Base-by-base conservation (phyloP, 2,797 vertebrate genomes). In the Paratrypauchen microcephalus region DNA sequence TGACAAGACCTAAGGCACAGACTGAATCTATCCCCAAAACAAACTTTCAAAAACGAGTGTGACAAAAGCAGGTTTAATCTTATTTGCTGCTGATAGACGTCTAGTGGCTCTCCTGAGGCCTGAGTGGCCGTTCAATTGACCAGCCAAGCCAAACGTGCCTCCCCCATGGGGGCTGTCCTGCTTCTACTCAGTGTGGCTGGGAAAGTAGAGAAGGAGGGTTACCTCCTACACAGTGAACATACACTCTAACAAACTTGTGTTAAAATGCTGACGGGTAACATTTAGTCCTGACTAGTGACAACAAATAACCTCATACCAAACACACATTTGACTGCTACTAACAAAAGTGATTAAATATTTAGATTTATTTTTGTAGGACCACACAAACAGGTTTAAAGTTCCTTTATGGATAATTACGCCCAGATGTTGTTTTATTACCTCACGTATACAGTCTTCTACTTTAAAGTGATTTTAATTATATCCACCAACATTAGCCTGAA, bases 131-230 rank as follows among this genome's bases (percentile, higher is more conserved):
- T 77, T 82, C 76, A 57, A 32, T 64, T 45, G 77, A 70, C 78
- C 39, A 71, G 64, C 75, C 70, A 83, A 85, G 83, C 82, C 83
- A 79, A 85, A 84, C 57, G 65, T 30, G 73, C 70, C 76, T 65
- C 78, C 82, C 41, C 89, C 83, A 77, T 59, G 80, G 80, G 88
- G 85, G 78, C 75, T 78, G 81, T 82, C 84, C 87, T 69, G 89
- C 81, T 90, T 89, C 83, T 74, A 79, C 81, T 84, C 81, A 79
- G 77, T 82, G 76, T 78, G 73, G 52, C 73, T 65, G 71, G 69
- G 66, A 75, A 69, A 82, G 77, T 48, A 73, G 62, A 78, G 45
- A 70, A 71, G 69, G 19, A 50, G 41, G 13, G 15, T 45, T 45
- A 45, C 13, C 13, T 45, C 41, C 41, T 45, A 45, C 41, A 45